These are phyloP conservation scores for Hydrozoanthus tunicans DNA, from an alignment of 64 coral and sea anemone species.

Conservation along the genomic window DNA sequence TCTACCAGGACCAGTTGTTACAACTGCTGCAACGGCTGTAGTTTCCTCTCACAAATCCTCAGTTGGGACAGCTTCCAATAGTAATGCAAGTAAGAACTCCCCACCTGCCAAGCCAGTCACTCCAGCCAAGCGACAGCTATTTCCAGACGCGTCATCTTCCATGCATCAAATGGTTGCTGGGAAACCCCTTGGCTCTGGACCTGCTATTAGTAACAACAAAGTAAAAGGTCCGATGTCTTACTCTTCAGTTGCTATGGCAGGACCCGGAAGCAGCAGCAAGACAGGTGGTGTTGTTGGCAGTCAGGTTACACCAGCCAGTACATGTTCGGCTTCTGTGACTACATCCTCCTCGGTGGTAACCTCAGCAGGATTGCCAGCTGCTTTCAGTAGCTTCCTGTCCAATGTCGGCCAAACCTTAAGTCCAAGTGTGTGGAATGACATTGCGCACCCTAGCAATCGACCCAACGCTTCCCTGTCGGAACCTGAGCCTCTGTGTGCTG, in stretches of 20 bases:
- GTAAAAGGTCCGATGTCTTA: slow-evolving; percentile 68
- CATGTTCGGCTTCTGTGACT: slow-evolving; percentile 22
- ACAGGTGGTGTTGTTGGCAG: neutral
- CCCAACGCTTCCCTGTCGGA: slow-evolving; percentile 39
- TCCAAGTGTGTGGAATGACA: slow-evolving; percentile 95
- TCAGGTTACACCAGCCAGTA: slow-evolving; percentile 49
- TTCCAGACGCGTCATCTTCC: slow-evolving; percentile 62
- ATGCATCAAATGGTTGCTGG: slow-evolving; percentile 14
- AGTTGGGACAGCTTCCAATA: slow-evolving; percentile 51
- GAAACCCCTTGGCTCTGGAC: slow-evolving; percentile 32
- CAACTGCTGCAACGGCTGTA: slow-evolving; percentile 6
- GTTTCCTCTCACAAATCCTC: slow-evolving; percentile 52
- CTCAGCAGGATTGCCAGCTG: slow-evolving; percentile 62
- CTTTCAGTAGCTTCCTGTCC: slow-evolving; percentile 77
- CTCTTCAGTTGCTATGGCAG: slow-evolving; percentile 91
- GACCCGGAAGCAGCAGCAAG: slow-evolving; percentile 23
- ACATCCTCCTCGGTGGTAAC: slow-evolving; percentile 39
- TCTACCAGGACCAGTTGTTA: neutral
- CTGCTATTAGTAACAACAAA: slow-evolving; percentile 16
- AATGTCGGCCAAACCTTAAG: slow-evolving; percentile 88
- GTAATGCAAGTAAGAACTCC: slow-evolving; percentile 21
- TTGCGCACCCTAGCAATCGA: slow-evolving; percentile 84
- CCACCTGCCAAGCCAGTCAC: slow-evolving; percentile 48
- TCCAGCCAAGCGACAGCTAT: slow-evolving; percentile 87
- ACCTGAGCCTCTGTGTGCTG: slow-evolving; percentile 54